Base-by-base conservation (phyloP, 2,113 vertebrate genomes). In the Turdus rufiventris region DNA sequence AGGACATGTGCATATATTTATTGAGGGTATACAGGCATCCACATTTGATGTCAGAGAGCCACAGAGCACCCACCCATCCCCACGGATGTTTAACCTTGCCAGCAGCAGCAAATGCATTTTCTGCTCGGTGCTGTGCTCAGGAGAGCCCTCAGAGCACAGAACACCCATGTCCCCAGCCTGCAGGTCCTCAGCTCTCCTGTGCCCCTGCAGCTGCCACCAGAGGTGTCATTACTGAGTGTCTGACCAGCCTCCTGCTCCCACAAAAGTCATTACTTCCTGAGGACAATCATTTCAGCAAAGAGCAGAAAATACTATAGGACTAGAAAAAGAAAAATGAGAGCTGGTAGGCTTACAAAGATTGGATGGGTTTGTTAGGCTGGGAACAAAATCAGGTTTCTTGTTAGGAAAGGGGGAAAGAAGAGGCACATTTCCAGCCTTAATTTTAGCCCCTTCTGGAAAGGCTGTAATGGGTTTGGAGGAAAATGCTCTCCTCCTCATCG, bases 241-340 rank as follows among this genome's bases (percentile, higher is more conserved):
- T 54, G 78, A 25, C 13, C 8, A 2, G 42, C 14, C 76, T 77
- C 82, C 73, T 12, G 34, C 31, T 38, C 74, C 58, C 62, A 82
- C 47, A 76, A 33, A 93, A 85, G 78, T 91, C 81, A 72, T 89
- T 73, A 65, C 62, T 51, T 94, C 62, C 71, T 74, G 78, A 2
- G 10, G 63, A 68, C 91, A 85, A 72, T 61, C 78, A 70, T 48
- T 58, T 66, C 77, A 76, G 81, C 42, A 73, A 38, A 62, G 75
- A 85, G 54, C 58, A 88, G 54, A 71, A 76, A 88, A 88, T 38
- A 50, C 47, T 51, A 33, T 2, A 66, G 54, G 66, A 68, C 50
- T 24, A 43, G 80, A 67, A 74, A 61, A 89, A 94, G 54, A 79
- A 78, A 92, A 94, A 87, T 70, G 78, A 85, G 78, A 62, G 51